Conservation (phyloP, 2,888 invertebrate species). For the Spisula solida region DNA sequence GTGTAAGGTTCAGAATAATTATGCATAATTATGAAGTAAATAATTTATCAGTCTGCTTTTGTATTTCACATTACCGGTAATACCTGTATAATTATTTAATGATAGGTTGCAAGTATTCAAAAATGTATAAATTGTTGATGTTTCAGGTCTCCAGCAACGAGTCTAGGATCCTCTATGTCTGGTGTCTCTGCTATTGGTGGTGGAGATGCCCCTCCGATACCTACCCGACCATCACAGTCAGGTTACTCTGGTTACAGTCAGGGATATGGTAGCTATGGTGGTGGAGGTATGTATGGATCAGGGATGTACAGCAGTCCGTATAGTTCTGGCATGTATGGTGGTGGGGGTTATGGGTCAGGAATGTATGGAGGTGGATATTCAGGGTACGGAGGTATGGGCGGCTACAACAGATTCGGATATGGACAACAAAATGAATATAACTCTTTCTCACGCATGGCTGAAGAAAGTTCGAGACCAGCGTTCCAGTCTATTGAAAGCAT, state of each 20-base stretch:
- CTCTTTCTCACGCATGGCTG: slow-evolving; percentile 93
- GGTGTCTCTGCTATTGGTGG: slow-evolving; percentile 55
- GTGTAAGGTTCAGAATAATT: no score
- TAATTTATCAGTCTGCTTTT: no score
- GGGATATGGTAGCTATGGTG: slow-evolving; percentile 70
- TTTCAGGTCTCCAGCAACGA: not conserved
- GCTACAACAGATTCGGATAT: slow-evolving; percentile 75
- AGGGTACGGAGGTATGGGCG: slow-evolving; percentile 72
- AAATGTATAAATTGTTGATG: not conserved
- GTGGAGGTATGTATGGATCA: slow-evolving; percentile 64
- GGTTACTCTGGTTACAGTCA: slow-evolving; percentile 57
- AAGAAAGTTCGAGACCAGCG: slow-evolving; percentile 96
- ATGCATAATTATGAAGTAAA: no score
- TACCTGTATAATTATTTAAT: no score
- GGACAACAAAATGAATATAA: slow-evolving; percentile 72
- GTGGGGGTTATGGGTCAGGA: slow-evolving; percentile 60
- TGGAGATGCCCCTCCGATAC: slow-evolving; percentile 73
- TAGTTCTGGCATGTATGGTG: slow-evolving; percentile 56
- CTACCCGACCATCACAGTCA: slow-evolving; percentile 70
- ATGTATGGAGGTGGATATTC: slow-evolving; percentile 44
- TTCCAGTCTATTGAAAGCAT: slow-evolving; percentile 98
- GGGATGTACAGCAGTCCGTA: slow-evolving; percentile 57
- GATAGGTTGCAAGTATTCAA: not conserved
- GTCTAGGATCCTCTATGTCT: slow-evolving; percentile 47
- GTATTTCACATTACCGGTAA: no score